Conservation (phyloP, 1,140 invertebrate species). For the Drosophila orosa region DNA sequence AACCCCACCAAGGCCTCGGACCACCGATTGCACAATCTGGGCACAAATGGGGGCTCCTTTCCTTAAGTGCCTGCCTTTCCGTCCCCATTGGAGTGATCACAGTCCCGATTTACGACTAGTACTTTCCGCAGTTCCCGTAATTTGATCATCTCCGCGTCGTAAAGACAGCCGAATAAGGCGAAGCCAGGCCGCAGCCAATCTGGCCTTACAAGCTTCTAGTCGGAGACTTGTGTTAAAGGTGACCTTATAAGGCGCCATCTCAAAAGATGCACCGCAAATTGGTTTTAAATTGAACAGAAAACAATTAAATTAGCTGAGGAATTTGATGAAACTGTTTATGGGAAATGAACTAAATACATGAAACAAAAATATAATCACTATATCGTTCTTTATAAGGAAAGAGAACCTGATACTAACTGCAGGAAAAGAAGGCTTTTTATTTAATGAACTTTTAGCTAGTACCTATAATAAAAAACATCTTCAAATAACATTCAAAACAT, state of each 20-base stretch:
- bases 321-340: slow-evolving; percentile 3
- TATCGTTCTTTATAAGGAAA: neutral
- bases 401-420: too few species aligned
- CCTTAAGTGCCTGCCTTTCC: slow-evolving; percentile 13
- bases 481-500: neutral
- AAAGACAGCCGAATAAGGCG: slow-evolving; percentile 19
- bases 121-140: slow-evolving; percentile 9
- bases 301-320: slow-evolving; percentile 1
- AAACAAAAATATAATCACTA: neutral
- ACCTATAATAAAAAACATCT: neutral
- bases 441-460: neutral
- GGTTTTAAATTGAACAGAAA: slow-evolving; percentile 15
- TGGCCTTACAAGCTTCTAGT: slow-evolving; percentile 34
- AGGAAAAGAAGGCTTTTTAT: neutral
- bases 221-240: neutral
- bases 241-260: slow-evolving; percentile 11
- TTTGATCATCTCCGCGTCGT: slow-evolving; percentile 19
- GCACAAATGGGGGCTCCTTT: neutral
- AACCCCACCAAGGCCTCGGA: slow-evolving; percentile 29
- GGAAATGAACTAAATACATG: slow-evolving; percentile 6
- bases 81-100: slow-evolving; percentile 18
- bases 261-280: slow-evolving; percentile 4
- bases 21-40: slow-evolving; percentile 25
- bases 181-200: slow-evolving; percentile 1
- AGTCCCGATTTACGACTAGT: slow-evolving; percentile 22